Evolutionary conservation across 92 coral and sea anemone genomes (phyloP), one percentile per base, ranked within the genome.

Genomic region (Muricea muricata): DNA sequence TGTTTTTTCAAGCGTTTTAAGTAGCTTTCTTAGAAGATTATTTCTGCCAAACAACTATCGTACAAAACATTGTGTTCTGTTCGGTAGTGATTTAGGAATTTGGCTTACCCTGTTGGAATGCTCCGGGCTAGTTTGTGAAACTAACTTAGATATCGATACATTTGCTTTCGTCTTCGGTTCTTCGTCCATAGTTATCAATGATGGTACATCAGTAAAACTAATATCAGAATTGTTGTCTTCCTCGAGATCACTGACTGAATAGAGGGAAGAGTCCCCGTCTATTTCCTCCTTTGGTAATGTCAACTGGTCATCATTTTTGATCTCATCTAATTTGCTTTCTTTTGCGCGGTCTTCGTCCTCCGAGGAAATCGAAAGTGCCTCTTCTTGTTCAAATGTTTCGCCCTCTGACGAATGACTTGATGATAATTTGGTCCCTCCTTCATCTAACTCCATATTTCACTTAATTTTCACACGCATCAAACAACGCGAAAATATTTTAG

Each of bases 171-270:
- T 7, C 2, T 31, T 24, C 32, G 69, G 82, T 39, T 78, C 83
- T 35, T 78, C 83, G 14, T 78, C 83, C 83, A 58, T 78, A 7
- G 71, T 78, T 0, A 78, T 41, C 71, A 78, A 57, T 11, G 69
- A 61, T 31, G 83, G 83, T 10, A 78, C 56, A 15, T 78, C 83
- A 24, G 70, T 58, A 11, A 78, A 78, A 35, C 83, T 56, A 7
- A 78, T 78, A 35, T 78, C 83, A 41, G 83, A 78, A 56, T 37
- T 50, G 26, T 78, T 65, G 47, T 57, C 63, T 21, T 78, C 83
- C 45, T 78, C 83, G 13, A 78, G 30, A 39, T 78, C 83, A 39
- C 71, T 78, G 50, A 78, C 71, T 26, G 41, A 56, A 34, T 56
- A 56, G n/a, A 78, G 54, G 0, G 83, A 78, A 1, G 70, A 56